These are phyloP conservation scores for Chelonia mydas DNA, from an alignment of 2,797 vertebrate species.

Conservation along the genomic window DNA sequence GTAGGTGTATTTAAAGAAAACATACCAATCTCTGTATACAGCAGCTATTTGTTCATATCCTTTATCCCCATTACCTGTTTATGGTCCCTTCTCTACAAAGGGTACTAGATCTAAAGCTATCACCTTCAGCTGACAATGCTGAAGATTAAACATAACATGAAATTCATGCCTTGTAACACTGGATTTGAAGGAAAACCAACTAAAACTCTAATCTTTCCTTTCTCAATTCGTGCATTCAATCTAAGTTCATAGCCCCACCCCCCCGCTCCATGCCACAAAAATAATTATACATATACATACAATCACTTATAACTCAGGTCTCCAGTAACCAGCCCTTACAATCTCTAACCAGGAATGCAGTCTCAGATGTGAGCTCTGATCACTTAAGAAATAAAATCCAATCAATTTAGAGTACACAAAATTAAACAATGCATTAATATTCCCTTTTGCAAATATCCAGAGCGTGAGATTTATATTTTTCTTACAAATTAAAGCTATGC, in stretches of 20 bases:
- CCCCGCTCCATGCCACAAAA: background rate
- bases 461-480: background rate
- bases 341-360: background rate
- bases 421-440: background rate
- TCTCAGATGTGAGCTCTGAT: background rate
- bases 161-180: background rate
- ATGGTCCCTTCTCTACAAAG: background rate
- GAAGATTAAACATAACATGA: slow-evolving; percentile 5
- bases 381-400: background rate
- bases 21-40: background rate
- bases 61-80: background rate
- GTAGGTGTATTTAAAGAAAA: background rate
- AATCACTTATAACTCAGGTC: background rate
- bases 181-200: background rate
- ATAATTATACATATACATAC: background rate
- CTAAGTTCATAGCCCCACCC: rapidly evolving
- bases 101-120: background rate
- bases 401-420: background rate
- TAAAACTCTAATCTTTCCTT: slow-evolving; percentile 17
- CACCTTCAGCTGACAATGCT: background rate
- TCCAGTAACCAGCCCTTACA: background rate
- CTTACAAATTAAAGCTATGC: background rate
- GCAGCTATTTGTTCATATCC: background rate
- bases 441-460: background rate
- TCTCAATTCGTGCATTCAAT: background rate